A percentile compares a stretch with the other conserved stretches of the same genome.
These are phyloP conservation scores for Circaetus gallicus DNA, from an alignment of 2,113 vertebrate species.

Conservation along the genomic window DNA sequence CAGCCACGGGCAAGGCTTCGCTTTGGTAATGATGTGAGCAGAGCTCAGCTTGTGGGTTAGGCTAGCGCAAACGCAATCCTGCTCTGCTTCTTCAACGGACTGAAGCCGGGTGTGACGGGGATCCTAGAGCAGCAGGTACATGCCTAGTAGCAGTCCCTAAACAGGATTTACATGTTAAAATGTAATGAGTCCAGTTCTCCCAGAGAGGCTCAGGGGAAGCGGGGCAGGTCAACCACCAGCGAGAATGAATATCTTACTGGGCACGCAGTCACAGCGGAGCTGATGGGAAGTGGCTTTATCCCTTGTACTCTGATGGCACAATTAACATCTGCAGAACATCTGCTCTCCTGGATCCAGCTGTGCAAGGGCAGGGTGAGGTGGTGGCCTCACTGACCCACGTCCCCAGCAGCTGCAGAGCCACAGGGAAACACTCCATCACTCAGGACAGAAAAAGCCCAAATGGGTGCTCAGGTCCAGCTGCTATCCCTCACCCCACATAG, in stretches of 20 bases:
- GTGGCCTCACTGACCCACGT: neutral
- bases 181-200: accelerated
- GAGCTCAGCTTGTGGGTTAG: neutral
- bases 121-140: neutral
- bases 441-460: neutral
- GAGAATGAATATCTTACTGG: neutral
- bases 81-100: neutral
- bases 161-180: accelerated
- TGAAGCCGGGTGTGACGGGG: neutral
- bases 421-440: neutral
- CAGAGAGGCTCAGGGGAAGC: too few relatives aligned
- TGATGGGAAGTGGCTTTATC: neutral
- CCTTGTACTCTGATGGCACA: neutral
- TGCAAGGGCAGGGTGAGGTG: neutral
- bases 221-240: neutral
- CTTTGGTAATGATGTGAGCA: accelerated
- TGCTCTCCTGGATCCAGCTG: neutral
- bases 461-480: neutral
- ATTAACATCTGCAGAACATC: neutral
- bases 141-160: neutral
- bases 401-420: neutral
- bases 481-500: neutral
- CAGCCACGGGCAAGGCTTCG: neutral
- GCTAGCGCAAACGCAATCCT: accelerated
- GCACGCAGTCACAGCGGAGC: neutral